Base-by-base conservation (phyloP, 2,888 invertebrate genomes). In the Caenorhabditis sp. region DNA sequence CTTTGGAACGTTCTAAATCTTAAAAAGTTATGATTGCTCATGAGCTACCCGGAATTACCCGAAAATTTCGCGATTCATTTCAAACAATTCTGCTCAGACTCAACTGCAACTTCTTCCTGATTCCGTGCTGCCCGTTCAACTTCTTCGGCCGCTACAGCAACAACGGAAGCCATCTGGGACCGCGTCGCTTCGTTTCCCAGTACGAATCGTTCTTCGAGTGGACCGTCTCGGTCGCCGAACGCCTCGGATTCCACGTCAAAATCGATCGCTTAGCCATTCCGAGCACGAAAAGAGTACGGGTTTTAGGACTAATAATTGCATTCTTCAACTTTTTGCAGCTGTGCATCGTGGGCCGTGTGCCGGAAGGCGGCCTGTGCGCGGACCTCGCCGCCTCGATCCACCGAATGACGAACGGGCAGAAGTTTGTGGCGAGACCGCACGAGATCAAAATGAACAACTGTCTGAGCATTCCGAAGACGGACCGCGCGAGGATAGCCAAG, bases 121-220 rank as follows among this genome's bases (percentile, higher is more conserved):
- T 99, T 13, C 99, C 99, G 0, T 99, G 99, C 89, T 99, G 99
- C 90, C 93, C 94, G 0, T 95, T 92, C 90, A 95, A 96, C 89
- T 95, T 98, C 89, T 93, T 93, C 89, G 94, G 95, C 0, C 96
- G 95, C 91, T 96, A 94, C 24, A 2, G 2, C 13, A 71, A 65
- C 24, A 48, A 61, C 39, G 78, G 55, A 63, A 79, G 59, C 26
- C 50, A 58, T 32, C 32, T 61, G 15, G 77, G 72, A 45, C 62
- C 52, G 22, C 53, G 48, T 39, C 46, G 75, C 55, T 32, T 68
- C 35, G 52, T 48, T 9, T 61, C 61, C 8, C 72, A 72, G 41
- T 77, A 72, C 43, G 77, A 77, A 35, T 66, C 63, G 2, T 77
- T 72, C 41, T 77, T 77, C 50, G 72, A 77, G 46, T 77, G 68